Evolutionary conservation across 2,113 vertebrate genomes (phyloP), one percentile per base, ranked within the genome.

Genomic region (Tylochromis polylepis): DNA sequence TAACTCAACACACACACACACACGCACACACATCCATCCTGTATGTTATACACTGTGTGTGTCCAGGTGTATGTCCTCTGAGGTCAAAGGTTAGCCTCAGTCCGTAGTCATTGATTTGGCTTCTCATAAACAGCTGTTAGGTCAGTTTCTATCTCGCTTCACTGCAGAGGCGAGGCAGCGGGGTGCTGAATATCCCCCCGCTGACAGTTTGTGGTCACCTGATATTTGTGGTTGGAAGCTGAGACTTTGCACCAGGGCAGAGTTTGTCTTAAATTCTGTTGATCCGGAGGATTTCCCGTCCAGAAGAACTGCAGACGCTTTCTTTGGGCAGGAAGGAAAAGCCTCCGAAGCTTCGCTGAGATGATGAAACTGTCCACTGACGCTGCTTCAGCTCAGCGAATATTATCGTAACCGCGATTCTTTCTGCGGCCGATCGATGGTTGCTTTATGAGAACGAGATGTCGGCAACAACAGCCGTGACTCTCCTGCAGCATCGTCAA

Each of bases 1-100:
- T 81, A 84, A 92, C 20, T 95, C 89, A 58, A 86, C 87, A 67
- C 86, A 77, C 82, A 86, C 88, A 36, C 36, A 20, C 29, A 20
- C 57, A 27, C n/a, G 56, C 86, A 77, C 83, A 79, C 49, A 36
- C 56, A 58, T 1, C 34, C 18, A 0, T 78, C 34, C 56, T 49
- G 7, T 22, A 7, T 82, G 6, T 38, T 10, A 16, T 8, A 82
- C 51, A 29, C n/a, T 4, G 14, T 84, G 18, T 24, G 43, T 2
- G 43, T 57, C 67, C 55, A 75, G 85, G 70, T 87, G 72, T 87
- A 8, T 84, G 29, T 24, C 24, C 58, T 27, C 27, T 31, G 72
- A 87, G 91, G 89, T 93, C 87, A 91, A 12, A 92, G 88, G 87
- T 89, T 9, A 82, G 12, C 10, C 3, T 49, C 16, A 9, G 53